Evolutionary conservation across 2,888 invertebrate genomes (phyloP).

Genomic region (Trachelus tabidus): DNA sequence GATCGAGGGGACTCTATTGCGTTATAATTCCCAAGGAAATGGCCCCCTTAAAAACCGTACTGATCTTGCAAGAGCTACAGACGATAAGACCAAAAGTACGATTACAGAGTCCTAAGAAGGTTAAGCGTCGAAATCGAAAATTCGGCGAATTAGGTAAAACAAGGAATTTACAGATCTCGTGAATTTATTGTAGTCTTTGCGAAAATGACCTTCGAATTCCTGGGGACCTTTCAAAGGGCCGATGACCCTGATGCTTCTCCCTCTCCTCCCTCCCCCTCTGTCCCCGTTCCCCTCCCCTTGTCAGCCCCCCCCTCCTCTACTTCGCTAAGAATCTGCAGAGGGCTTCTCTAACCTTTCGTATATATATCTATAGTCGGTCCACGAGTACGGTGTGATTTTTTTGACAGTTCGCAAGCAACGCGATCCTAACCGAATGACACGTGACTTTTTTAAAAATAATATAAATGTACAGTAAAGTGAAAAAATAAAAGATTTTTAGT

Average conservation of each 20-base stretch:
- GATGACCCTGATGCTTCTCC: background rate
- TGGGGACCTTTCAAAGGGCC: background rate
- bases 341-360: background rate
- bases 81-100: too few relatives aligned
- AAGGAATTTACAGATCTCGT: background rate
- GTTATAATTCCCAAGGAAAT: background rate
- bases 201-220: background rate
- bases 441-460: too few relatives aligned
- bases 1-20: background rate
- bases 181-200: background rate
- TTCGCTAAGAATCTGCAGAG: background rate
- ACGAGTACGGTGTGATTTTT: too few relatives aligned
- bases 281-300: too few relatives aligned
- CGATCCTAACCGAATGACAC: too few relatives aligned
- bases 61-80: background rate
- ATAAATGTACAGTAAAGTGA: too few relatives aligned
- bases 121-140: background rate
- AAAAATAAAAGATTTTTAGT: too few relatives aligned
- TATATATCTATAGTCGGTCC: too few relatives aligned
- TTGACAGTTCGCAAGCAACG: too few relatives aligned
- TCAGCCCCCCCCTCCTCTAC: background rate
- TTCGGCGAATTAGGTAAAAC: background rate
- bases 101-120: too few relatives aligned
- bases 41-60: background rate
- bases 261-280: background rate